Evolutionary conservation across 2,888 invertebrate genomes (phyloP).

Genomic region (Drosophila quinaria): DNA sequence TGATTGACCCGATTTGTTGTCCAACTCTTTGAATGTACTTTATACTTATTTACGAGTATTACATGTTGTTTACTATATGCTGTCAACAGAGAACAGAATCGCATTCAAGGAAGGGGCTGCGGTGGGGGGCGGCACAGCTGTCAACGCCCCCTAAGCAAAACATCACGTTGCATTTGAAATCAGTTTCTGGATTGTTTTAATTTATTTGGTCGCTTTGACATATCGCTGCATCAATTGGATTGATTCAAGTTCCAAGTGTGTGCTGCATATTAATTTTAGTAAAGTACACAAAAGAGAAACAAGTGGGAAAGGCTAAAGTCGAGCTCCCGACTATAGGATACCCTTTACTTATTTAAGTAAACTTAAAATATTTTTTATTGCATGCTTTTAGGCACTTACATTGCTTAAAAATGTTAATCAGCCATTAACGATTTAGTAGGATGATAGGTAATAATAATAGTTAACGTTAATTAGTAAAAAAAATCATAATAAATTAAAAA

Average conservation of each 20-base stretch:
- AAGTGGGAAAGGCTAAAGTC: no score
- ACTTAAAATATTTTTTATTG: no score
- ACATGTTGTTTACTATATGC: slow-evolving; percentile 15
- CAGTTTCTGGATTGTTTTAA: slow-evolving; percentile 21
- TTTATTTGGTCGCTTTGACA: slow-evolving; percentile 41
- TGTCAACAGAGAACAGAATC: not conserved
- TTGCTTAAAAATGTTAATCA: no score
- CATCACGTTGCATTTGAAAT: slow-evolving; percentile 43
- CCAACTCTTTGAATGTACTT: slow-evolving; percentile 45
- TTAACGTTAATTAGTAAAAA: no score
- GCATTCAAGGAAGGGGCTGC: not conserved
- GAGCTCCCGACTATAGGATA: no score
- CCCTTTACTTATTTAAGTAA: no score
- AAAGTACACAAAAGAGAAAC: not conserved
- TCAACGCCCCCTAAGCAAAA: slow-evolving; percentile 25
- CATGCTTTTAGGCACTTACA: no score
- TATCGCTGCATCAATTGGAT: slow-evolving; percentile 72
- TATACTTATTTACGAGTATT: slow-evolving; percentile 33
- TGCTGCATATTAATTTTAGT: slow-evolving; percentile 60
- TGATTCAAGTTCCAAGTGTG: slow-evolving; percentile 62
- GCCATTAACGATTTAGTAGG: no score
- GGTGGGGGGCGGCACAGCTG: slow-evolving; percentile 7
- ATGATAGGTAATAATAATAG: no score
- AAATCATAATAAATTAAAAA: no score
- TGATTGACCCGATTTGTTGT: slow-evolving; percentile 63